Evolutionary conservation across 2,113 vertebrate genomes (phyloP).

Genomic region (Takifugu bimaculatus): DNA sequence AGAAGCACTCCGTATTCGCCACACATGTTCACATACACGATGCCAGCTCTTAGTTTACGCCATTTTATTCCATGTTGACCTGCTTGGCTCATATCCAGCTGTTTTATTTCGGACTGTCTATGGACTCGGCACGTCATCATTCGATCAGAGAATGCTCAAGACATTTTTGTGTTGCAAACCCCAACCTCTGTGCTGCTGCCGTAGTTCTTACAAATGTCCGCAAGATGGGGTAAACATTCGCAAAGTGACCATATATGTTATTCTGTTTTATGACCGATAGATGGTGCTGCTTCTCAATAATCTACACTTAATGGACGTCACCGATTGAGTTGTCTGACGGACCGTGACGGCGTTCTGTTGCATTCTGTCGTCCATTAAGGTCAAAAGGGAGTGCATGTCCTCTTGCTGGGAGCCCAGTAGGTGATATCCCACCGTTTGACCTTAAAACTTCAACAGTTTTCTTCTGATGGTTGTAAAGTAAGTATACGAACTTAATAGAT

Average conservation of each 20-base stretch:
- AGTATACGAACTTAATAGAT: too few species aligned
- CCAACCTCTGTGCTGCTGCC: neutral
- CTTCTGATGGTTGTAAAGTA: too few species aligned
- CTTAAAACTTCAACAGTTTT: too few species aligned
- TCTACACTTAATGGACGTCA: neutral
- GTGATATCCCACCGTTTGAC: neutral
- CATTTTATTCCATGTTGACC: too few species aligned
- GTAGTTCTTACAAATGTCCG: slow-evolving; percentile 6
- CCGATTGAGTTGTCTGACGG: slow-evolving; percentile 17
- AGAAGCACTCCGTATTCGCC: too few species aligned
- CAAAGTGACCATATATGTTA: rapidly evolving
- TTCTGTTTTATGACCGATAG: slow-evolving; percentile 28
- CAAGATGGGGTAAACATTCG: slow-evolving; percentile 15
- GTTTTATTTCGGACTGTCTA: too few species aligned
- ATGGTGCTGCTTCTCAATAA: slow-evolving; percentile 16
- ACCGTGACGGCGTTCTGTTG: neutral
- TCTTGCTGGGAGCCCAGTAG: neutral
- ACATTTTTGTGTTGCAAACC: neutral
- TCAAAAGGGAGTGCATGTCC: neutral
- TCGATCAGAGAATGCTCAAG: too few species aligned
- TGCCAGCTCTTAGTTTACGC: too few species aligned
- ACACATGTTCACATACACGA: too few species aligned
- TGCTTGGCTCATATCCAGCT: too few species aligned
- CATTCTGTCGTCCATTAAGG: neutral
- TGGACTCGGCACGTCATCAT: too few species aligned